Base-by-base conservation (phyloP, 1,140 invertebrate species). In the Bombus sylvicola region DNA sequence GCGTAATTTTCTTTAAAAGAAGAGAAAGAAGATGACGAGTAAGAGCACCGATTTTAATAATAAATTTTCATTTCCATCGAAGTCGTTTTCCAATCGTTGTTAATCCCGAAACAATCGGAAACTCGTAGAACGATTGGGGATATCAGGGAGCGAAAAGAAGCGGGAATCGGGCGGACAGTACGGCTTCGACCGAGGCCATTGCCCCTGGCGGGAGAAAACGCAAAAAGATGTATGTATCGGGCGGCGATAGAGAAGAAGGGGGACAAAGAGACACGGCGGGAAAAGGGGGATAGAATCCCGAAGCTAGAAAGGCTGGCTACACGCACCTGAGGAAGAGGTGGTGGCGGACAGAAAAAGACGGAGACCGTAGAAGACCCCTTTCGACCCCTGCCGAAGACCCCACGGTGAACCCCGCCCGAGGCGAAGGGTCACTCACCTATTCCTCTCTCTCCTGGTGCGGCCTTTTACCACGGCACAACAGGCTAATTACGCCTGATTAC, bases 341-440 rank as follows among this genome's bases (percentile, higher is more conserved):
- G 80, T 18, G 86, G 74, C 76, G 87, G 83, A 74, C 59, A 62
- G 86, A 75, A 86, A 81, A 74, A 83, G 81, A 85, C 88, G 74
- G 77, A 86, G 84, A 73, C 76, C 69, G 88, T 86, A 81, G 79
- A 82, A 83, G 87, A 86, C 83, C 83, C 90, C 88, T 86, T 89
- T 87, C 90, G 90, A 91, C 88, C 88, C 86, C 90, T 87, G 57
- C 81, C 81, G 69, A 87, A 90, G 91, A 90, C 87, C 92, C 90
- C 83, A 89, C 89, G 84, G 84, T 90, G 91, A 92, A 93, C 92
- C 90, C 91, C 88, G 86, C 91, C 88, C 88, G 88, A 91, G 87
- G 89, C 91, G 83, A 89, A 78, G 89, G 92, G 91, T 93, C 92
- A 91, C 91, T 93, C 92, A 93, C 92, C 92, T 93, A 92, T 91